Evolutionary conservation across 1,140 invertebrate genomes (phyloP).

Genomic region (Cyclargus thomasi): DNA sequence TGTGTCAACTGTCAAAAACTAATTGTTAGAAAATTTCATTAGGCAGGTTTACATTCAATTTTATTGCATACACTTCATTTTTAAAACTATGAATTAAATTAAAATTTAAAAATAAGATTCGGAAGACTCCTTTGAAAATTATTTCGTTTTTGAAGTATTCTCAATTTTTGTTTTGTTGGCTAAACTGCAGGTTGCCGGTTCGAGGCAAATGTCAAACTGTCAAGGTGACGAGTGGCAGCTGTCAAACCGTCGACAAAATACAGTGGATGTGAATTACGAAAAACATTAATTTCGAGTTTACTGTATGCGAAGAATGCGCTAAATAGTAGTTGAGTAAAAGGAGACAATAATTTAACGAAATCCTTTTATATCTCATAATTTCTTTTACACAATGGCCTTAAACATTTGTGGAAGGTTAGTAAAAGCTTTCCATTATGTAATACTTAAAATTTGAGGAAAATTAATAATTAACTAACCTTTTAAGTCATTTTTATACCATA

Average conservation of each 20-base stretch:
- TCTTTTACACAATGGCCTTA: slow-evolving; percentile 41
- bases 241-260: not conserved
- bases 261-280: not conserved
- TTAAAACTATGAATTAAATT: too few species aligned
- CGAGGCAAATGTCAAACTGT: not conserved
- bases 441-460: slow-evolving; percentile 17
- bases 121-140: too few species aligned
- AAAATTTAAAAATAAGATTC: too few species aligned
- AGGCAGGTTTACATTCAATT: too few species aligned
- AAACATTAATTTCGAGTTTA: not conserved
- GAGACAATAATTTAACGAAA: not conserved
- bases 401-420: slow-evolving; percentile 57
- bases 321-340: not conserved
- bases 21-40: too few species aligned
- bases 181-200: too few species aligned
- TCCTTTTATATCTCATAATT: not conserved
- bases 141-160: too few species aligned
- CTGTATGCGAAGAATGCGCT: not conserved
- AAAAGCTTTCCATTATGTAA: slow-evolving; percentile 63
- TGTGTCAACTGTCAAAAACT: too few species aligned
- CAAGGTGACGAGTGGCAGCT: not conserved
- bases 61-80: too few species aligned
- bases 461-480: not conserved
- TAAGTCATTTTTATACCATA: not conserved
- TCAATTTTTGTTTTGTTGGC: too few species aligned